Conservation (phyloP, 1,140 invertebrate species). For the Procambarus clarkii region DNA sequence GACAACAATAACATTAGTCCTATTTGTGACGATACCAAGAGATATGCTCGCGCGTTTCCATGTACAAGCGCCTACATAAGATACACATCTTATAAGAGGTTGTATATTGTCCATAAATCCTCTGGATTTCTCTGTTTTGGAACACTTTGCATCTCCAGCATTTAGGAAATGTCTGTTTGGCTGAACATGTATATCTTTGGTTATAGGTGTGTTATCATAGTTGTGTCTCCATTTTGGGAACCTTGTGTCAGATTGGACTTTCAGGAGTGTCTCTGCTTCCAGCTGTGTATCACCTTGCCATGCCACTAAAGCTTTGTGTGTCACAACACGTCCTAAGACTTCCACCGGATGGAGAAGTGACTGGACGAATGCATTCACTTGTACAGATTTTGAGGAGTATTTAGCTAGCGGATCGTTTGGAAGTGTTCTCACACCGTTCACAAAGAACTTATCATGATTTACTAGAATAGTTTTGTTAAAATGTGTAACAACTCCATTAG, state of each 20-base stretch:
- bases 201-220: background rate
- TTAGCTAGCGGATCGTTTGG: background rate
- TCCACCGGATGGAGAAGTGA: background rate
- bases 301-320: background rate
- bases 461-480: background rate
- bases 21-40: background rate
- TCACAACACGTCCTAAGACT: background rate
- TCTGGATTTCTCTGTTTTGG: background rate
- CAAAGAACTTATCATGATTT: background rate
- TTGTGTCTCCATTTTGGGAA: too few species aligned
- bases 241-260: too few species aligned
- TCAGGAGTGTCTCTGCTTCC: too few species aligned
- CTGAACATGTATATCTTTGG: background rate
- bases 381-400: background rate
- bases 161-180: background rate
- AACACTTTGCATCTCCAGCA: background rate
- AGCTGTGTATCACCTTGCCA: background rate
- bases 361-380: background rate
- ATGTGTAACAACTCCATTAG: background rate
- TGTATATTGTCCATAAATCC: background rate
- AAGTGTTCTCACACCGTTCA: background rate
- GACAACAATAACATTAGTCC: background rate
- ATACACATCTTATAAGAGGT: background rate
- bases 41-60: background rate
- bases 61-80: background rate